phyloP scores from a whole-genome alignment of 2,888 invertebrate genomes.

The Netelia melanura region DNA sequence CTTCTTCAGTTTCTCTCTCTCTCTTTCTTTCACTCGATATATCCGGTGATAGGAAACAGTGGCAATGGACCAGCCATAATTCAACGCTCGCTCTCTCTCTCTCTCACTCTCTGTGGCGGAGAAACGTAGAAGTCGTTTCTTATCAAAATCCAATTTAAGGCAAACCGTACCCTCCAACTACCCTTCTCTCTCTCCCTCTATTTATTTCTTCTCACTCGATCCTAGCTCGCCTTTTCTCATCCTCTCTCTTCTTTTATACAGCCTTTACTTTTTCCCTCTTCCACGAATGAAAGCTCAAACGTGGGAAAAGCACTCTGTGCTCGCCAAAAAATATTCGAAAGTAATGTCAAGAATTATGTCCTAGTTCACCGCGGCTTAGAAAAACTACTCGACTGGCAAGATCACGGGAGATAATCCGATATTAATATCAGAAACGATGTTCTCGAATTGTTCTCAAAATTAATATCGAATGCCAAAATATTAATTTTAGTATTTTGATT shows the following conservation, averaged over 20 bases:
- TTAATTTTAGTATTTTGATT: too few species aligned
- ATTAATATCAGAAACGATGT: not conserved
- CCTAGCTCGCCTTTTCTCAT: conserved; percentile 1
- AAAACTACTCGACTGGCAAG: conserved; percentile 11
- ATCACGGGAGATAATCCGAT: not conserved
- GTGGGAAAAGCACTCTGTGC: conserved; percentile 19
- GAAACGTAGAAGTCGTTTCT: conserved; percentile 71
- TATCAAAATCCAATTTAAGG: conserved; percentile 73
- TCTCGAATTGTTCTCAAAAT: not conserved
- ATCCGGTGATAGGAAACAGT: conserved; percentile 66
- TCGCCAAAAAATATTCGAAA: conserved; percentile 46
- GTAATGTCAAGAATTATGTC: conserved; percentile 32
- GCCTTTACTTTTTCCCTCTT: conserved; percentile 33
- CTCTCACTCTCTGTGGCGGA: conserved; percentile 55
- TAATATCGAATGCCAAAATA: too few species aligned
- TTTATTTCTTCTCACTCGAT: conserved; percentile 22
- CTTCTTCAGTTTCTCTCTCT: conserved; percentile 53
- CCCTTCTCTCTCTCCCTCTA: conserved; percentile 50
- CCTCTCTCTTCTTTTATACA: conserved; percentile 3
- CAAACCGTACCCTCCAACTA: conserved; percentile 51
- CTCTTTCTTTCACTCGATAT: conserved; percentile 64
- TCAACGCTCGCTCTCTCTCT: conserved; percentile 58
- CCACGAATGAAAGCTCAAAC: conserved; percentile 31
- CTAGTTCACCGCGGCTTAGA: not conserved
- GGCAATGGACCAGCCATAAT: conserved; percentile 67